Evolutionary conservation across 2,888 invertebrate species (phyloP).

Genomic region (Epistrophe eligans): DNA sequence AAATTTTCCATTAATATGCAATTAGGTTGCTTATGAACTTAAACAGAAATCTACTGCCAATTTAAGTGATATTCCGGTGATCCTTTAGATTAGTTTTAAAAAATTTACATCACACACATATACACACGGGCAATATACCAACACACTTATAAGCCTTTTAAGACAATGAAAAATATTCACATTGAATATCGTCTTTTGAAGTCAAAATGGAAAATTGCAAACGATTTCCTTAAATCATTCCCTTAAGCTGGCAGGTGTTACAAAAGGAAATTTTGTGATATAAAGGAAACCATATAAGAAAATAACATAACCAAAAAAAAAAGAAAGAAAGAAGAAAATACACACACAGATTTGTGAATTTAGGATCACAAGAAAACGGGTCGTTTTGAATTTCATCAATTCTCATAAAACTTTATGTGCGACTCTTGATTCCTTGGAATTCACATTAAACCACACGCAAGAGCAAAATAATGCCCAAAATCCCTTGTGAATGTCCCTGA

Average conservation of each 20-base stretch:
- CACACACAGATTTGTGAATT: constrained; percentile 51
- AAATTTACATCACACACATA: neutral
- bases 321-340: constrained; percentile 16
- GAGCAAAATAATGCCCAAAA: constrained; percentile 46
- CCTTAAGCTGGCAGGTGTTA: constrained; percentile 27
- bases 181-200: constrained; percentile 13
- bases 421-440: constrained; percentile 69
- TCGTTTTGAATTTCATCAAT: constrained; percentile 75
- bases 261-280: constrained; percentile 16
- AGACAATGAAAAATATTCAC: constrained; percentile 1
- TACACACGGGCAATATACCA: neutral
- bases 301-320: neutral
- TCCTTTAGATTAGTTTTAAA: neutral
- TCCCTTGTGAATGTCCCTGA: constrained; percentile 35
- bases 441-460: constrained; percentile 62
- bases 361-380: constrained; percentile 51
- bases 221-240: constrained; percentile 37
- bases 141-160: neutral
- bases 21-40: neutral
- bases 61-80: neutral
- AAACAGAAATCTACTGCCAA: neutral
- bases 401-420: constrained; percentile 72
- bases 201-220: constrained; percentile 40
- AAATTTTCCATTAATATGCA: no score
- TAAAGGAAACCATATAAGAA: constrained; percentile 7